A percentile compares a stretch with the other conserved stretches of the same genome.
These are phyloP conservation scores for Molossus alvarezi DNA, from an alignment of 2,797 vertebrate genomes.

Conservation along the genomic window DNA sequence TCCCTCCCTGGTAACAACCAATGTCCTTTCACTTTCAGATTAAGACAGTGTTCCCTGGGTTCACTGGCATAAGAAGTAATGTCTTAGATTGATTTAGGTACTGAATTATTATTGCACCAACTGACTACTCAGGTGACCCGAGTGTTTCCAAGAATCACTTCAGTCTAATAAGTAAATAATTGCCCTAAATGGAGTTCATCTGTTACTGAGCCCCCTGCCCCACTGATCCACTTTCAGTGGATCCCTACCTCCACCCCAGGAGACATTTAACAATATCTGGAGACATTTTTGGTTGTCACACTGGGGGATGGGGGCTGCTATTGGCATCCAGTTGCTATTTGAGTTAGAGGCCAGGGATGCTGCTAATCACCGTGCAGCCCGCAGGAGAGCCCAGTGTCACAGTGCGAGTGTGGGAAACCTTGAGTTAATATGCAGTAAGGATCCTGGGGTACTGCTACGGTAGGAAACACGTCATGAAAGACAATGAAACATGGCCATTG, in stretches of 20 bases:
- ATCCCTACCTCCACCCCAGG: background rate
- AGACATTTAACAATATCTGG: background rate
- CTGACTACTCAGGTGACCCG: background rate
- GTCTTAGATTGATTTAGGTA: background rate
- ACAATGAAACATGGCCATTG: background rate
- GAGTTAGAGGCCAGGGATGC: background rate
- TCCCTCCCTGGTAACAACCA: background rate
- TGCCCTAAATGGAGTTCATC: background rate
- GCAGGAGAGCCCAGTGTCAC: background rate
- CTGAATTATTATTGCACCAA: background rate
- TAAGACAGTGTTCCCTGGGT: background rate
- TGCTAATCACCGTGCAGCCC: background rate
- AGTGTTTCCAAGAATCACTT: background rate
- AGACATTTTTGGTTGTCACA: background rate
- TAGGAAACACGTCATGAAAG: background rate
- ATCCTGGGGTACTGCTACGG: background rate
- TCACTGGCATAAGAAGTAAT: background rate
- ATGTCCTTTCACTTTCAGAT: background rate
- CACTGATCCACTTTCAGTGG: too few species aligned
- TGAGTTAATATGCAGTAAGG: background rate
- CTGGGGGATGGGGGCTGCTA: background rate
- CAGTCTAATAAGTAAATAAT: background rate
- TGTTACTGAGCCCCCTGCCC: background rate
- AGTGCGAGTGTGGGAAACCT: background rate
- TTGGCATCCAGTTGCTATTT: background rate